Conservation (phyloP, 2,797 vertebrate genomes). For the Sparidentex hasta region DNA sequence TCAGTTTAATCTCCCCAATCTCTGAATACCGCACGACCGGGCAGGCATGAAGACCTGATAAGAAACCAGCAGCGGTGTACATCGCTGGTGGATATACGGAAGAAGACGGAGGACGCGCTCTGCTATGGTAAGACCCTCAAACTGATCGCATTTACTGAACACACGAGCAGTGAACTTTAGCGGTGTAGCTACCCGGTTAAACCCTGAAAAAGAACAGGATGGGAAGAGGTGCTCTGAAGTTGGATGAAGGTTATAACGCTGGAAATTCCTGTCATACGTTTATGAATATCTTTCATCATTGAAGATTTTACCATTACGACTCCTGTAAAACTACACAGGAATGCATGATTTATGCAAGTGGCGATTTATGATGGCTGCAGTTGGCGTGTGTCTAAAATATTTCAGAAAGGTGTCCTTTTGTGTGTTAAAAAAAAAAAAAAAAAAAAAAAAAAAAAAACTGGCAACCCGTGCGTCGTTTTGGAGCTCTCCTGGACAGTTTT, state of each 20-base stretch:
- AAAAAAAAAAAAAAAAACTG: no score
- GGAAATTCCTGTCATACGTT: slow-evolving; percentile 6
- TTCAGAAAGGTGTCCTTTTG: no score
- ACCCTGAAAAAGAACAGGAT: not conserved
- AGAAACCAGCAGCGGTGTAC: slow-evolving; percentile 33
- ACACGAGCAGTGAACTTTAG: not conserved
- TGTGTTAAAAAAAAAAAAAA: no score
- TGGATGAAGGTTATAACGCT: slow-evolving; percentile 25
- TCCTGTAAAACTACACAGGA: not conserved
- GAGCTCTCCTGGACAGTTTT: slow-evolving; percentile 35
- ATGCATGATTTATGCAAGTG: not conserved
- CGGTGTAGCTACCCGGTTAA: not conserved
- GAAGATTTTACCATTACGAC: not conserved
- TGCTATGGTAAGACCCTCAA: slow-evolving; percentile 73
- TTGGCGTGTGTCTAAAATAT: not conserved
- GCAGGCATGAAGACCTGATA: slow-evolving; percentile 62
- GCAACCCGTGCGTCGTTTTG: slow-evolving; percentile 8
- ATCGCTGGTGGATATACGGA: slow-evolving; percentile 47
- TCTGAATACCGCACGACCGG: slow-evolving; percentile 53
- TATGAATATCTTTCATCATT: not conserved
- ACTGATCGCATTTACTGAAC: not conserved
- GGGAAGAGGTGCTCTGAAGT: slow-evolving; percentile 46
- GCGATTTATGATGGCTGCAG: not conserved
- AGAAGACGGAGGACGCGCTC: slow-evolving; percentile 45
- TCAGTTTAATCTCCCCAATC: slow-evolving; percentile 41